Evolutionary conservation across 2,113 vertebrate genomes (phyloP).

Genomic region (Alexandromys fortis): DNA sequence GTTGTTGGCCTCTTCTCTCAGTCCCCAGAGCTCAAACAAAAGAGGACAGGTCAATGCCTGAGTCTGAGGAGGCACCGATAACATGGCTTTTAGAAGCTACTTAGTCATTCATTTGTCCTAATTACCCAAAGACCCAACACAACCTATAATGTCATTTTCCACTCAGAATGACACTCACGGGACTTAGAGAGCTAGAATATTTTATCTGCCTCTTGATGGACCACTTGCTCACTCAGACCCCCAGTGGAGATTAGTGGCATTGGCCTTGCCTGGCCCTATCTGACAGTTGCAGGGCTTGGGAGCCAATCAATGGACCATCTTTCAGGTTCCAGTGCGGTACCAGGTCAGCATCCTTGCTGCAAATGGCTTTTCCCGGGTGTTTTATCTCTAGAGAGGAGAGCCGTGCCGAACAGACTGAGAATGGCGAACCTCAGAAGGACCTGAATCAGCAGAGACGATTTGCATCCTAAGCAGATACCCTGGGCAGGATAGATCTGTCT

Average conservation of each 20-base stretch:
- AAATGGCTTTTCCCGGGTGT: constrained; percentile 46
- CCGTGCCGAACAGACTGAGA: constrained; percentile 9
- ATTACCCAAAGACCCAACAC: constrained; percentile 81
- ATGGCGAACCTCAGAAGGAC: neutral
- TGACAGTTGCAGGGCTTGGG: constrained; percentile 80
- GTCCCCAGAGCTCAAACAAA: constrained; percentile 29
- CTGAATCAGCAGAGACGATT: constrained; percentile 45
- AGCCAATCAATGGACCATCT: constrained; percentile 69
- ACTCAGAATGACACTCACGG: constrained; percentile 72
- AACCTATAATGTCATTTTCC: constrained; percentile 70
- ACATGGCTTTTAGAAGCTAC: constrained; percentile 55
- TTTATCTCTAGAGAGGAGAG: constrained; percentile 8
- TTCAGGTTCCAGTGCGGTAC: constrained; percentile 68
- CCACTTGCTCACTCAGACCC: constrained; percentile 86
- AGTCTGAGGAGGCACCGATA: constrained; percentile 8
- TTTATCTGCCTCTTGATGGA: constrained; percentile 89
- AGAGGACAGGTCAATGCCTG: neutral
- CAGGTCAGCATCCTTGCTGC: constrained; percentile 79
- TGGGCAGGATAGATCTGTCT: neutral
- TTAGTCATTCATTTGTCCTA: constrained; percentile 80
- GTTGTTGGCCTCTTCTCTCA: neutral
- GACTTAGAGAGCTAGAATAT: constrained; percentile 74
- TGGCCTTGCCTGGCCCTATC: constrained; percentile 84
- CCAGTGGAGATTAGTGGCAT: constrained; percentile 51
- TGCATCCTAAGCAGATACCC: constrained; percentile 36